These are phyloP conservation scores for Entomobrya multifasciata DNA, from an alignment of 2,888 invertebrate species.

Conservation along the genomic window DNA sequence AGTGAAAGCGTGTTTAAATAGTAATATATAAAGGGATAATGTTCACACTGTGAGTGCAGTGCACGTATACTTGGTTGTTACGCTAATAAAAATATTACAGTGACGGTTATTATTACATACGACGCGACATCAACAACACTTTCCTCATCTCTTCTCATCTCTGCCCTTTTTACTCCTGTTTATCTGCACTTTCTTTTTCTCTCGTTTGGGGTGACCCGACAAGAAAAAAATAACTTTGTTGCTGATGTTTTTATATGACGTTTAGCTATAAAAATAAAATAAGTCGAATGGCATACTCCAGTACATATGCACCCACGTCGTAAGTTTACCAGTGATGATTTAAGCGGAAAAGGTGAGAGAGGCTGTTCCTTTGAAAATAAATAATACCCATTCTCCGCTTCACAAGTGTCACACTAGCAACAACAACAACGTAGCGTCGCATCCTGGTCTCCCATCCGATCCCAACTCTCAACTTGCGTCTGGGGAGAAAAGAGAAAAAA, in stretches of 20 bases:
- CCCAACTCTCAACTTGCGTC: background rate
- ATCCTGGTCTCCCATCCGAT: background rate
- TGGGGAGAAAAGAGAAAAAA: constrained; percentile 43
- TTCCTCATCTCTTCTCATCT: background rate
- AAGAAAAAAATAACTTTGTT: constrained; percentile 18
- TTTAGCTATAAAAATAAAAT: background rate
- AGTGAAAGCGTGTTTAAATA: constrained; percentile 1
- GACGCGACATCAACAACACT: background rate
- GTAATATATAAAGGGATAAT: background rate
- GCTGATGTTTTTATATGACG: background rate
- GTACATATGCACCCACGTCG: background rate
- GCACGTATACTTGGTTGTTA: background rate
- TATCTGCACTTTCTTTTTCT: background rate
- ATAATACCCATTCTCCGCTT: constrained; percentile 7
- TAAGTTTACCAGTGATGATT: constrained; percentile 30
- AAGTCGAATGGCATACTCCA: background rate
- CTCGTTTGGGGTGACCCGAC: constrained; percentile 37
- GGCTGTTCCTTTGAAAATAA: constrained; percentile 12
- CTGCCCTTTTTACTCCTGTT: background rate
- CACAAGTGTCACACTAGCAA: constrained; percentile 4
- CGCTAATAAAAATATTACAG: constrained; percentile 7
- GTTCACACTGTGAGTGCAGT: background rate
- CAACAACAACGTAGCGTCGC: background rate
- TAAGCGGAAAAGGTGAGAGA: constrained; percentile 30
- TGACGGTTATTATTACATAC: constrained; percentile 5